Conservation (phyloP, 1,140 invertebrate species). For the Cydia splendana region DNA sequence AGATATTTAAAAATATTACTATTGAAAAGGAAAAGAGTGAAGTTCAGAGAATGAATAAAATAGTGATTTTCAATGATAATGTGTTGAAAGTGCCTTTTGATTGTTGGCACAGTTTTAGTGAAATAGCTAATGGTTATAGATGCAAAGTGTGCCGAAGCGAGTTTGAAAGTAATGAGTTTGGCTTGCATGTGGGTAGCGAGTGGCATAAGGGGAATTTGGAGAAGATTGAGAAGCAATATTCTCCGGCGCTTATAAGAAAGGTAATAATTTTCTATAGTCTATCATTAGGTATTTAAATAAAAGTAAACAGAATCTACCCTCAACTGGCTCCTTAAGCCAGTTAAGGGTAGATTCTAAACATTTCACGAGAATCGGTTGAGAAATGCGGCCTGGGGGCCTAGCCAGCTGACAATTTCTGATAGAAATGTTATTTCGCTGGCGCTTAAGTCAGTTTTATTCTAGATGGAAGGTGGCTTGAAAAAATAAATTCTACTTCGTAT, state of each 20-base stretch:
- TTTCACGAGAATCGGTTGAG: too few species aligned
- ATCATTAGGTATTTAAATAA: too few species aligned
- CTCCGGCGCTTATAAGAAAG: slow-evolving; percentile 36
- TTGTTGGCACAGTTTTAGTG: slow-evolving; percentile 39
- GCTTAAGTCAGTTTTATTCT: too few species aligned
- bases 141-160: slow-evolving; percentile 37
- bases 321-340: too few species aligned
- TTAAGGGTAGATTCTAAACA: too few species aligned
- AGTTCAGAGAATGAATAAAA: slow-evolving; percentile 38
- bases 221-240: slow-evolving; percentile 34
- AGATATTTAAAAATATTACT: slow-evolving; percentile 29
- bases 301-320: too few species aligned
- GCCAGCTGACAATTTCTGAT: too few species aligned
- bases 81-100: slow-evolving; percentile 40
- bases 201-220: neutral
- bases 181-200: slow-evolving; percentile 24
- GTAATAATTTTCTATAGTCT: slow-evolving; percentile 30
- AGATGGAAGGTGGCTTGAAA: too few species aligned
- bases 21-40: slow-evolving; percentile 6
- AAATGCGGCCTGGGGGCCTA: too few species aligned
- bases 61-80: slow-evolving; percentile 35
- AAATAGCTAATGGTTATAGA: slow-evolving; percentile 19
- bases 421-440: too few species aligned
- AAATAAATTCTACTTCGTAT: neutral
- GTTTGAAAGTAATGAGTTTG: slow-evolving; percentile 21